Evolutionary conservation across 1,140 invertebrate species (phyloP).

Genomic region (Lepidurus packardi): DNA sequence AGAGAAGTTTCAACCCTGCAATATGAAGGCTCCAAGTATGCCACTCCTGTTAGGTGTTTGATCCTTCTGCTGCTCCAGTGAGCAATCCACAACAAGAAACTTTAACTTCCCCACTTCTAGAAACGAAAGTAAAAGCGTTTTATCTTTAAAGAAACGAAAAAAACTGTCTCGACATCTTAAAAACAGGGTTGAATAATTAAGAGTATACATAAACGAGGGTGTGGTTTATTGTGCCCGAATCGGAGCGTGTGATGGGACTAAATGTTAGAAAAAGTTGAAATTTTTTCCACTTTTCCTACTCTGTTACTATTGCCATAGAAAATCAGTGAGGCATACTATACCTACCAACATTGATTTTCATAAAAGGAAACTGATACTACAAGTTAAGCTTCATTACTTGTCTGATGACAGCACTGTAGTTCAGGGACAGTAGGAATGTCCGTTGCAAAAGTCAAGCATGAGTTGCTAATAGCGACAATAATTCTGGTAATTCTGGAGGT

Average conservation of each 20-base stretch:
- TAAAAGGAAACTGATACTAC: neutral
- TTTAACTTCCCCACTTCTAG: neutral
- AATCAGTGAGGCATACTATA: neutral
- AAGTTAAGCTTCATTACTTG: no score
- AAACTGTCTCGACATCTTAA: no score
- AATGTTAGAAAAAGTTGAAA: neutral
- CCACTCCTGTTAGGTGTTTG: neutral
- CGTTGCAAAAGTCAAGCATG: no score
- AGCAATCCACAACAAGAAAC: neutral
- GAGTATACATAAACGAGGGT: neutral
- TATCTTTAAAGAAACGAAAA: no score
- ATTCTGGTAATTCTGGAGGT: no score
- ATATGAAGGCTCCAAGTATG: neutral
- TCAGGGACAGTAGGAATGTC: no score
- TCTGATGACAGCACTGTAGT: no score
- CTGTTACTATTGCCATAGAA: neutral
- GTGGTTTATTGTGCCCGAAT: constrained; percentile 2
- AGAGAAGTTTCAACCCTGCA: neutral
- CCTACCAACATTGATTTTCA: neutral
- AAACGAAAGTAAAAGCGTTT: constrained; percentile 1
- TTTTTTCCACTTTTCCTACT: neutral
- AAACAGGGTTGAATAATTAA: neutral
- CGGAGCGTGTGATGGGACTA: constrained; percentile 6
- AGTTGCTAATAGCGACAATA: no score
- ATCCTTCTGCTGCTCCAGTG: neutral